Conservation (phyloP, 2,113 vertebrate genomes). For the Aythya baeri region DNA sequence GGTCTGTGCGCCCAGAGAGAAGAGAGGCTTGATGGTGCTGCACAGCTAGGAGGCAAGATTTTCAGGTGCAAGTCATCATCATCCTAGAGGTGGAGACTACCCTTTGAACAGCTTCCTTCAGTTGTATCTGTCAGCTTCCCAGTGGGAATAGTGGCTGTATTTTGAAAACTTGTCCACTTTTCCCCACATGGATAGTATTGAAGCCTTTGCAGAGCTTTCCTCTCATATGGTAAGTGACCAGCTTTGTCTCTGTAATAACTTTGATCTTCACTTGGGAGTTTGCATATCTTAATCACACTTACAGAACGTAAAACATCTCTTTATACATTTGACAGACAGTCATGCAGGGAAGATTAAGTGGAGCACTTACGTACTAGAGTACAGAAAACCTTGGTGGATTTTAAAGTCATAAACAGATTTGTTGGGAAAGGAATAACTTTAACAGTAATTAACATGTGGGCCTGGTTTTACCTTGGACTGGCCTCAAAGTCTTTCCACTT, state of each 20-base stretch:
- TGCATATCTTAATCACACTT: conserved; percentile 28
- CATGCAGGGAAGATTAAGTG: neutral
- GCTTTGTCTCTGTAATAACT: conserved; percentile 35
- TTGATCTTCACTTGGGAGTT: conserved; percentile 1
- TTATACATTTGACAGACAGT: too few relatives aligned
- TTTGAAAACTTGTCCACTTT: neutral
- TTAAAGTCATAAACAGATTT: neutral
- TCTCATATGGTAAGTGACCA: neutral
- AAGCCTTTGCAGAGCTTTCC: neutral
- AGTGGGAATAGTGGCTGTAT: accelerated
- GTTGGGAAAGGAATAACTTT: neutral
- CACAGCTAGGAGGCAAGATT: neutral
- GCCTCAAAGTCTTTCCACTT: neutral
- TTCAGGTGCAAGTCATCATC: neutral
- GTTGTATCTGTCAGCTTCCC: neutral
- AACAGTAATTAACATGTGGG: neutral
- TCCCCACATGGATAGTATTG: neutral
- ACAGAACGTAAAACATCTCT: too few relatives aligned
- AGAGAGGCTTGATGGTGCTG: neutral
- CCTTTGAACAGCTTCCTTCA: neutral
- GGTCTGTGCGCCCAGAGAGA: neutral
- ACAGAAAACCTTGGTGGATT: neutral
- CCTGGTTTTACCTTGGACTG: neutral
- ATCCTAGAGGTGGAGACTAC: neutral
- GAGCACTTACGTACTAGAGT: neutral